These are phyloP conservation scores for Caenorhabditis tropicalis DNA, from an alignment of 1,140 invertebrate species.

Conservation along the genomic window DNA sequence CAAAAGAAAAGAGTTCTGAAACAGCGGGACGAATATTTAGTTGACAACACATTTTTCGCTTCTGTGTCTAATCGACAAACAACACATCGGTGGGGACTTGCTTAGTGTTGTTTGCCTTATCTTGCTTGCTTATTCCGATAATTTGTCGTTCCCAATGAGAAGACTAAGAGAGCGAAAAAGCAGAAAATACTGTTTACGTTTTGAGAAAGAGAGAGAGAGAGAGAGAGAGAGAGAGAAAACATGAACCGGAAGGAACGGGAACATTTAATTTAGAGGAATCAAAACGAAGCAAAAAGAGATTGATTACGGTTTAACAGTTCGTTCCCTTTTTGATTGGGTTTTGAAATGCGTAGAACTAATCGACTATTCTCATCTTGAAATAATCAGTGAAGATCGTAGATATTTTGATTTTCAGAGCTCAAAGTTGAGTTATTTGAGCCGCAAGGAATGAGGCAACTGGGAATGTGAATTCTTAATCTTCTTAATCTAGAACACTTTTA, in stretches of 20 bases:
- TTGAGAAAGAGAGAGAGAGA: not conserved
- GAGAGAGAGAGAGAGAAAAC: not conserved
- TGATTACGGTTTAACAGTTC: not conserved
- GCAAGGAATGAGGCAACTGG: too few species aligned
- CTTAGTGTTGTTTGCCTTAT: slow-evolving; percentile 39
- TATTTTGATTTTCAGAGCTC: too few species aligned
- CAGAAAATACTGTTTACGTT: not conserved
- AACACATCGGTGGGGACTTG: not conserved
- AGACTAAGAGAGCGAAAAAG: slow-evolving; percentile 13
- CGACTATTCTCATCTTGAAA: too few species aligned
- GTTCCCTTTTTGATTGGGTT: not conserved
- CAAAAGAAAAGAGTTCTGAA: slow-evolving; percentile 27
- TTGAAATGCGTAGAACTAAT: not conserved
- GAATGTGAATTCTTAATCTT: too few species aligned
- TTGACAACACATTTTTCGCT: slow-evolving; percentile 23
- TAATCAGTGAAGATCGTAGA: too few species aligned
- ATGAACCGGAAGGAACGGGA: slow-evolving; percentile 36
- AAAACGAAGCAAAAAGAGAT: too few species aligned
- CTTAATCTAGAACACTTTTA: too few species aligned
- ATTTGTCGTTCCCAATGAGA: slow-evolving; percentile 11
- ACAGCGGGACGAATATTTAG: not conserved
- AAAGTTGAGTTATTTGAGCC: too few species aligned
- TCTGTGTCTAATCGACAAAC: slow-evolving; percentile 31
- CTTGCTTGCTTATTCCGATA: slow-evolving; percentile 28
- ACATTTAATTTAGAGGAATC: not conserved